Base-by-base conservation (phyloP, 2,797 vertebrate genomes). In the Alosa sapidissima region DNA sequence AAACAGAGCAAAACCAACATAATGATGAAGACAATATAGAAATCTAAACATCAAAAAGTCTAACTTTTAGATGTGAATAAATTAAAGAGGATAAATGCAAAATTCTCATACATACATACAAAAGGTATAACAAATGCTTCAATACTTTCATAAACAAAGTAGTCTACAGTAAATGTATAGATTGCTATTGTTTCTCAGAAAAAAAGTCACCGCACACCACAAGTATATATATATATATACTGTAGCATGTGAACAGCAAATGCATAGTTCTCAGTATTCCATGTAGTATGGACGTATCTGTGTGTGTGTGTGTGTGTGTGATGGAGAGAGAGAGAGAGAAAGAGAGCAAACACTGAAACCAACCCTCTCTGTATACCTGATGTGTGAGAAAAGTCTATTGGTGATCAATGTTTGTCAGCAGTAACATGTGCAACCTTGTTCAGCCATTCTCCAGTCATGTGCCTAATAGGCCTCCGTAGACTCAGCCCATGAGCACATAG, bases 401-500 rank as follows among this genome's bases (percentile, higher is more conserved):
- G 36, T 19, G n/a, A n/a, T 75, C 33, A 41, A 41, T 75, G 33
- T 75, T 45, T 75, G 68, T 45, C 28, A 9, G 21, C n/a, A 65
- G 68, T 16, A 14, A 14, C 16, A 33, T 41, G 33, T 75, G 36
- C 24, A 28, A 65, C 24, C 33, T 58, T 6, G 55, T n/a, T 55
- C 19, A 58, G 55, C 19, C 82, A 41, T 81, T 19, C 21, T 68
- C 60, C 10, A 58, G 41, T 45, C 13, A 48, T 83, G 68, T 41
- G 33, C 68, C 68, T 75, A 41, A 3, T 6, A 13, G 36, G 68
- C 36, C 33, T 41, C 68, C 33, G 13, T 48, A 36, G 28, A 7
- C 47, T 94, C 83, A 96, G 1, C 82, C 90, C 94, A 96, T 96
- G 0, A 93, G 88, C 0, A 95, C 94, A 84, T 96, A 96, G 86